Conservation (phyloP, 2,888 invertebrate genomes). For the Thymelicus acteon region DNA sequence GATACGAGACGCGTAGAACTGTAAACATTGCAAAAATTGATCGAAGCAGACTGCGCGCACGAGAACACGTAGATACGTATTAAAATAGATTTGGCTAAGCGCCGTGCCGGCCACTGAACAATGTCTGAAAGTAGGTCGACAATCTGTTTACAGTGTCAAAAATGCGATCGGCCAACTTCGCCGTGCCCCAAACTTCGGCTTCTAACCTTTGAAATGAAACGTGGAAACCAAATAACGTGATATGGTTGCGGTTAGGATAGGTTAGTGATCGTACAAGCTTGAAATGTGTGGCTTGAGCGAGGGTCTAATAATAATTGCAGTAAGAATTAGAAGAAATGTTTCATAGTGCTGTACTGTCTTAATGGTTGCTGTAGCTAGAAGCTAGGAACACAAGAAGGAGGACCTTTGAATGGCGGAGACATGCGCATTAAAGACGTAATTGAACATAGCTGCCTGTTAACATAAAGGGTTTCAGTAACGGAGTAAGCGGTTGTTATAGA, state of each 20-base stretch:
- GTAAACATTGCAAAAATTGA: constrained; percentile 63
- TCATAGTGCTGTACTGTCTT: no score
- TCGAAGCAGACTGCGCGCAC: constrained; percentile 61
- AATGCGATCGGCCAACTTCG: constrained; percentile 46
- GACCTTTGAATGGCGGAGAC: no score
- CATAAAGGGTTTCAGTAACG: no score
- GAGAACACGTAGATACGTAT: constrained; percentile 72
- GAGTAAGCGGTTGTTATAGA: no score
- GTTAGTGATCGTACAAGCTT: not conserved
- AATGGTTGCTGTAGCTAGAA: no score
- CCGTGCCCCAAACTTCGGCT: constrained; percentile 7
- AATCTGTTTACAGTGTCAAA: constrained; percentile 76
- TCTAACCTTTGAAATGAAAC: constrained; percentile 14
- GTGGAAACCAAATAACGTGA: constrained; percentile 9
- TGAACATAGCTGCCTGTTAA: no score
- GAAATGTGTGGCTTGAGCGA: no score
- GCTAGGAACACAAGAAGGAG: no score
- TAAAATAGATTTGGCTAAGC: constrained; percentile 81
- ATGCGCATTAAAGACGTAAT: no score
- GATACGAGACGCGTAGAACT: constrained; percentile 39
- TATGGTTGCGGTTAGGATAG: constrained; percentile 16
- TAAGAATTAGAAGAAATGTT: no score
- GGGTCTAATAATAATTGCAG: no score
- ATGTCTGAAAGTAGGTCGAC: constrained; percentile 80
- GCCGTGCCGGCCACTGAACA: constrained; percentile 66